Conservation (phyloP, 2,113 vertebrate species). For the Tyrannus savana region DNA sequence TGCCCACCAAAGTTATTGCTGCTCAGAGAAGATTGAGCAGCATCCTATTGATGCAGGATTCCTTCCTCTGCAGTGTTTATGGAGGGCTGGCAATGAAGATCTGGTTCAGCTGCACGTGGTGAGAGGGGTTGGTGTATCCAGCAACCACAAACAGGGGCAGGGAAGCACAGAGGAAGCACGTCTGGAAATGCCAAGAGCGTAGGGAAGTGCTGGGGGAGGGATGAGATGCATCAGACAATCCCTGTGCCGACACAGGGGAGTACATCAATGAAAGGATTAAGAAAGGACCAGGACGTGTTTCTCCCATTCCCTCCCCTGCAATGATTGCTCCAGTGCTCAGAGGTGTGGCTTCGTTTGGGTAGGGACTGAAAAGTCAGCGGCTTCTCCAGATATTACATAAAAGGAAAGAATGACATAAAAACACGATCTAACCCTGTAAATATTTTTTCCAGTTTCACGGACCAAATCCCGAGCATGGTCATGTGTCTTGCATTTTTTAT, state of each 20-base stretch:
- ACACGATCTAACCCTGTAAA: conserved; percentile 32
- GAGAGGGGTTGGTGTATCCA: background rate
- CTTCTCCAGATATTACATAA: conserved; percentile 59
- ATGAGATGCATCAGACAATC: background rate
- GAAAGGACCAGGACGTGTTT: background rate
- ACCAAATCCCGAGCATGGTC: conserved; percentile 53
- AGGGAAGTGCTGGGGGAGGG: background rate
- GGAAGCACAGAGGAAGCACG: background rate
- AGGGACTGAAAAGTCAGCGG: conserved; percentile 14
- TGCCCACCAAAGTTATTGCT: background rate
- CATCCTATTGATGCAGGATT: background rate
- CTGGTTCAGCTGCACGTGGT: background rate
- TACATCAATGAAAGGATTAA: conserved; percentile 17
- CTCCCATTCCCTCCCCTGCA: background rate
- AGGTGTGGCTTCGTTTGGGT: conserved; percentile 42
- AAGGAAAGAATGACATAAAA: conserved; percentile 57
- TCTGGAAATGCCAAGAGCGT: background rate
- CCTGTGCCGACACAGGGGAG: background rate
- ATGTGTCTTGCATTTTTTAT: conserved; percentile 15
- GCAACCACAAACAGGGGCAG: background rate
- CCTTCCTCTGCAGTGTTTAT: background rate
- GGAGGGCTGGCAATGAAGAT: conserved; percentile 10
- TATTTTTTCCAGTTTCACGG: conserved; percentile 58
- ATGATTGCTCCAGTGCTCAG: background rate
- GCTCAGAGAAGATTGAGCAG: background rate